These are phyloP conservation scores for Palythoa grandiflora DNA, from an alignment of 92 coral and sea anemone species.

Conservation along the genomic window DNA sequence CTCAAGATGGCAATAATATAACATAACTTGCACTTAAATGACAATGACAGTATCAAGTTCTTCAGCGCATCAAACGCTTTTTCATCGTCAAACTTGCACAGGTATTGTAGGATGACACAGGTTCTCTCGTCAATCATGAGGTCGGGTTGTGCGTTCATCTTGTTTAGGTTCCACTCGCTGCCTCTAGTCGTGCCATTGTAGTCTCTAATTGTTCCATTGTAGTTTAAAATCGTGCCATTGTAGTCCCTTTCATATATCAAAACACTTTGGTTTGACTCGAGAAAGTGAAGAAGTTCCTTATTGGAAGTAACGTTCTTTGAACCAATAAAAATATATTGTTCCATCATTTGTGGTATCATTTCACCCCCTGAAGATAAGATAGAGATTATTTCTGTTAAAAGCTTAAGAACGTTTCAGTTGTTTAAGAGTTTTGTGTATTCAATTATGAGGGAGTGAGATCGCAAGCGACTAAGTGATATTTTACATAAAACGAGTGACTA, in stretches of 20 bases:
- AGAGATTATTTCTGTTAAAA: not conserved
- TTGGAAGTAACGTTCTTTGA: constrained; percentile 76
- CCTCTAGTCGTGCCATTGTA: constrained; percentile 45
- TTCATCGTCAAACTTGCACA: constrained; percentile 52
- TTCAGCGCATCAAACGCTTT: constrained; percentile 73
- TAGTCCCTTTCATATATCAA: constrained; percentile 91
- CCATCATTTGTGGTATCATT: constrained; percentile 2
- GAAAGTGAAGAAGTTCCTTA: constrained; percentile 73
- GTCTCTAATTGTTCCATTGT: constrained; percentile 62
- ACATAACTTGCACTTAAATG: constrained; percentile 87
- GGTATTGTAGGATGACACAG: constrained; percentile 72
- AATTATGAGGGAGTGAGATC: too few species aligned
- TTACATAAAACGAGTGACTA: too few species aligned
- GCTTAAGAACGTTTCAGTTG: too few species aligned
- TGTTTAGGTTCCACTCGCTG: constrained; percentile 49
- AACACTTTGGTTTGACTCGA: constrained; percentile 81
- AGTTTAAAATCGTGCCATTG: constrained; percentile 58
- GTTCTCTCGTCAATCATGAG: constrained; percentile 89
- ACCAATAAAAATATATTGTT: constrained; percentile 87
- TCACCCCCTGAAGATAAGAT: constrained; percentile 17
- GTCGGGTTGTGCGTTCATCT: constrained; percentile 90
- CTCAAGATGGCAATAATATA: constrained; percentile 68
- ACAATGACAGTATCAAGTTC: constrained; percentile 76
- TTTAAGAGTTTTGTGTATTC: too few species aligned
- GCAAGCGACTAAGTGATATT: too few species aligned